phyloP scores from a whole-genome alignment of 2,113 vertebrate species.

The Odocoileus virginianus region DNA sequence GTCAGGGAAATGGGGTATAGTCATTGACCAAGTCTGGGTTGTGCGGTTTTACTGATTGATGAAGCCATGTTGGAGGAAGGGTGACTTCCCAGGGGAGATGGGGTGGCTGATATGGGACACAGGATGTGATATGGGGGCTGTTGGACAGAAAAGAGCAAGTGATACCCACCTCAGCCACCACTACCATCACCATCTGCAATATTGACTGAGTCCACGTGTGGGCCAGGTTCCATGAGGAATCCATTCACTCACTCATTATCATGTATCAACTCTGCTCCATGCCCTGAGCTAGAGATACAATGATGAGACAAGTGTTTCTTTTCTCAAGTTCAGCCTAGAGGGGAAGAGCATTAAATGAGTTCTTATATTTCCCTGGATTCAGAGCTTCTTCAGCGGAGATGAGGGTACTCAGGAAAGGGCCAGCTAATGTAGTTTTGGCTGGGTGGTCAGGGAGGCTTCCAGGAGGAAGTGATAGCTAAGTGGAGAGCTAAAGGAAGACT shows the following conservation, averaged over 20 bases:
- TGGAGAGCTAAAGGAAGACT: background rate
- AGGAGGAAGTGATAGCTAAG: background rate
- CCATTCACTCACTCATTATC: background rate
- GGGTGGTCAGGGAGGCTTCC: background rate
- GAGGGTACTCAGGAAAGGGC: background rate
- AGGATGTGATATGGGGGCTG: background rate
- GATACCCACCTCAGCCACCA: background rate
- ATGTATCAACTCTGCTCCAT: background rate
- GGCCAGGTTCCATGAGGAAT: background rate
- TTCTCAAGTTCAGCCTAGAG: background rate
- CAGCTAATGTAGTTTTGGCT: background rate
- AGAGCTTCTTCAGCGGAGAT: background rate
- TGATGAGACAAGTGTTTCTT: background rate
- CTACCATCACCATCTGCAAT: fast-evolving
- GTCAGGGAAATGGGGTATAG: background rate
- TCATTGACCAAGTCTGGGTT: background rate
- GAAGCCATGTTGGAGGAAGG: background rate
- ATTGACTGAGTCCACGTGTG: background rate
- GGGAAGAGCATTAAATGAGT: background rate
- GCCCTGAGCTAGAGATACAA: background rate
- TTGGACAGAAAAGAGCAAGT: background rate
- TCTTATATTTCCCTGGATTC: background rate
- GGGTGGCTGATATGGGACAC: background rate
- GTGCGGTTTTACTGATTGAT: background rate
- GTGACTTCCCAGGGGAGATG: background rate